Conservation (phyloP, 2,888 invertebrate genomes). For the Cryptocephalus primarius region DNA sequence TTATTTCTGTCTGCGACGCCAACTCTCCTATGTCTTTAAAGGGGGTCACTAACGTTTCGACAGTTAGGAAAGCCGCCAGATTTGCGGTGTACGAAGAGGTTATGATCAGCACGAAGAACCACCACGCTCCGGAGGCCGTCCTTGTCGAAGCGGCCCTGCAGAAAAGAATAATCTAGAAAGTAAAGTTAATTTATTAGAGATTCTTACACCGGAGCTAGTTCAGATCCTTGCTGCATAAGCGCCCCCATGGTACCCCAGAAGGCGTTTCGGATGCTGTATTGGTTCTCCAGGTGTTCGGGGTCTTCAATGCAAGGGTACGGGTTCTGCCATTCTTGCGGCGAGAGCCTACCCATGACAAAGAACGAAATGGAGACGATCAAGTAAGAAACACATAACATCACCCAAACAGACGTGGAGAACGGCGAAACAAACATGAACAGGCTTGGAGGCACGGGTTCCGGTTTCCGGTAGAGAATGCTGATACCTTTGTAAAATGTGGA, state of each 20-base stretch:
- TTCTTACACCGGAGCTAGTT: conserved; percentile 73
- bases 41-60: conserved; percentile 60
- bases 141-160: conserved; percentile 75
- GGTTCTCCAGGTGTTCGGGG: conserved; percentile 73
- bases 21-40: conserved; percentile 76
- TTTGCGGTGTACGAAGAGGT: conserved; percentile 84
- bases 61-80: conserved; percentile 79
- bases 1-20: conserved; percentile 66
- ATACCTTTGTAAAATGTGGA: conserved; percentile 48
- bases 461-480: conserved; percentile 80
- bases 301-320: conserved; percentile 78
- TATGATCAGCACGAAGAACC: conserved; percentile 83
- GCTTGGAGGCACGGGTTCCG: conserved; percentile 73
- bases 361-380: conserved; percentile 68
- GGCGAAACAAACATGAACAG: conserved; percentile 89
- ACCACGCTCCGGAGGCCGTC: conserved; percentile 79
- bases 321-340: conserved; percentile 83
- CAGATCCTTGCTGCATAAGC: conserved; percentile 78
- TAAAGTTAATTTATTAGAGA: not conserved
- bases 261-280: conserved; percentile 70
- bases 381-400: conserved; percentile 72
- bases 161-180: conserved; percentile 4
- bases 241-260: conserved; percentile 84
- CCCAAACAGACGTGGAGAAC: conserved; percentile 71
- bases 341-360: conserved; percentile 68